Base-by-base conservation (phyloP, 2,797 vertebrate genomes). In the Benthosema pterotum region DNA sequence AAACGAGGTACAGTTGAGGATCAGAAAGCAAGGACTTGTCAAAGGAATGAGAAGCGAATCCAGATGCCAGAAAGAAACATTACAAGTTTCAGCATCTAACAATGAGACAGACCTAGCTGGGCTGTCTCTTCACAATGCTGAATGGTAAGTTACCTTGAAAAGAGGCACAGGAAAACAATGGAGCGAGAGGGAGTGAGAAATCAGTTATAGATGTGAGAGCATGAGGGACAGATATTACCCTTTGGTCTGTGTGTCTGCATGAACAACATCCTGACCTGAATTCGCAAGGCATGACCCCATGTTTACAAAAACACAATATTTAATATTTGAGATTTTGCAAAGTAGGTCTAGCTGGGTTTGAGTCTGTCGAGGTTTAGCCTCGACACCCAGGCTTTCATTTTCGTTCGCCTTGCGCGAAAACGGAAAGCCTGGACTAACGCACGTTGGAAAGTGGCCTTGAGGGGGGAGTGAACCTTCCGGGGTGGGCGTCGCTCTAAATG, bases 11-110 rank as follows among this genome's bases (percentile, higher is more conserved):
- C 67, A 55, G 77, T 88, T 85, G 78, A 84, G 83, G 88, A 91
- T 87, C 84, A 88, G 88, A 90, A 88, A 90, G 84, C 88, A 83
- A 87, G 82, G 83, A 72, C 76, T 75, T 83, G 83, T 86, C 82
- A 86, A 83, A 75, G 83, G 14, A 3, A 77, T 66, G 62, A 80
- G 77, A 74, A 42, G 56, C 74, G 51, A 67, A 77, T 60, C 67
- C 71, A 63, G 59, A 72, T 71, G 63, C 55, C 75, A 74, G 72
- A 85, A 74, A 77, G 71, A 72, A 72, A 65, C 66, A 65, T 51
- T 69, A 75, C 67, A 78, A 32, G 72, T 82, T 38, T 53, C 61
- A 82, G 67, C 68, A 62, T 65, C 74, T 73, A 74, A 79, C 60
- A 38, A 63, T 25, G 78, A 66, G 57, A 63, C 65, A 69, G 74